A percentile compares a stretch with the other conserved stretches of the same genome.
These are phyloP conservation scores for Aethina tumida DNA, from an alignment of 1,140 invertebrate genomes.

Conservation along the genomic window DNA sequence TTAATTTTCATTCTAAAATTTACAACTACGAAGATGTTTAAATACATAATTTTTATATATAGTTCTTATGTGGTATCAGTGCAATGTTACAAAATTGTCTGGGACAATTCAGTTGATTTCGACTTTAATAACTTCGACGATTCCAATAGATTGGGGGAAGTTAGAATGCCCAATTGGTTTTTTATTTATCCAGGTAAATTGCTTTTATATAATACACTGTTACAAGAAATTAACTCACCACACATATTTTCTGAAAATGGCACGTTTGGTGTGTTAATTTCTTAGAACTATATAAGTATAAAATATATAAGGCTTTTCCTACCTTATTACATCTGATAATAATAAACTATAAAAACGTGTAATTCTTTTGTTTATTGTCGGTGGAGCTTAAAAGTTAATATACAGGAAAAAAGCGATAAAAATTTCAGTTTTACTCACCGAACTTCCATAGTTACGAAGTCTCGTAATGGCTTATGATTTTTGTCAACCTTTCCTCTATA, in stretches of 20 bases:
- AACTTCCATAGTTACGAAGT: not conserved
- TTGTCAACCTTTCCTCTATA: not conserved
- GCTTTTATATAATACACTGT: too few relatives aligned
- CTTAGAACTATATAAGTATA: not conserved
- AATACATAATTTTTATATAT: too few relatives aligned
- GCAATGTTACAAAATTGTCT: constrained; percentile 20
- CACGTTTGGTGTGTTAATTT: not conserved
- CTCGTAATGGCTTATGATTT: not conserved
- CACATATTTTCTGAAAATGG: not conserved
- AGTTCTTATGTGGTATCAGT: too few relatives aligned
- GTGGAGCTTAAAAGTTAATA: not conserved
- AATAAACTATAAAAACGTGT: not conserved
- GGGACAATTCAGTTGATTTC: constrained; percentile 20
- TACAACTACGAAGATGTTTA: too few relatives aligned
- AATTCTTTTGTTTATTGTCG: constrained; percentile 2
- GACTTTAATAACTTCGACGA: constrained; percentile 11
- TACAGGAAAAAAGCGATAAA: not conserved
- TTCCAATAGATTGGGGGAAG: constrained; percentile 8
- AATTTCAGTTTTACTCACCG: not conserved
- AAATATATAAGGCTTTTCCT: not conserved
- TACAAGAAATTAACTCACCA: too few relatives aligned
- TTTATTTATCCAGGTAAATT: constrained; percentile 25
- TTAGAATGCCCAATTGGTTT: constrained; percentile 17
- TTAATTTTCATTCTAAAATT: too few relatives aligned
- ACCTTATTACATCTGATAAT: not conserved